phyloP scores from a whole-genome alignment of 2,888 invertebrate species.

The Eupithecia vulgata region DNA sequence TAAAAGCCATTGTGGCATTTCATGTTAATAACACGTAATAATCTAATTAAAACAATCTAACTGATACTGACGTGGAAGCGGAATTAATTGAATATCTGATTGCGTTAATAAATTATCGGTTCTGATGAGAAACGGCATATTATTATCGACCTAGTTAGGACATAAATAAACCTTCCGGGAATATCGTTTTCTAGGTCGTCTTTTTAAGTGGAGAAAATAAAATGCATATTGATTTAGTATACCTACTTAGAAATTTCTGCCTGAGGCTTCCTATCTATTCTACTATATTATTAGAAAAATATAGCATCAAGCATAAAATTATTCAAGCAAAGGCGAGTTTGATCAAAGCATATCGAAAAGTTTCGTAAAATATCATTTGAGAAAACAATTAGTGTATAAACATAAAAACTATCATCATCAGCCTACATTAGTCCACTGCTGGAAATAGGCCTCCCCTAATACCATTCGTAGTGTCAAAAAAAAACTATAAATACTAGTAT shows the following conservation, averaged over 20 bases:
- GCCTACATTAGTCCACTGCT: too few species aligned
- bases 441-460: too few species aligned
- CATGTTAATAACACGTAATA: background rate
- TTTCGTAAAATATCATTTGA: too few species aligned
- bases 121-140: conserved; percentile 13
- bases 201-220: background rate
- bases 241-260: background rate
- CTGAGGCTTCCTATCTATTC: background rate
- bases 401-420: too few species aligned
- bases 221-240: background rate
- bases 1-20: background rate
- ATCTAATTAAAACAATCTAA: background rate
- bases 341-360: too few species aligned
- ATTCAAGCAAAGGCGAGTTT: too few species aligned
- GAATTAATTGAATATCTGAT: conserved; percentile 17
- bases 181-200: background rate
- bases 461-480: too few species aligned
- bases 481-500: too few species aligned
- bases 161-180: background rate
- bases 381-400: too few species aligned
- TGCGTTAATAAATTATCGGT: background rate
- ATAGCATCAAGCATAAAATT: background rate
- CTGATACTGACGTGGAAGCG: background rate
- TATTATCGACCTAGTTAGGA: background rate
- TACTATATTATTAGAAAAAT: background rate